phyloP scores from a whole-genome alignment of 2,888 invertebrate genomes.

The Drosophila anceps region DNA sequence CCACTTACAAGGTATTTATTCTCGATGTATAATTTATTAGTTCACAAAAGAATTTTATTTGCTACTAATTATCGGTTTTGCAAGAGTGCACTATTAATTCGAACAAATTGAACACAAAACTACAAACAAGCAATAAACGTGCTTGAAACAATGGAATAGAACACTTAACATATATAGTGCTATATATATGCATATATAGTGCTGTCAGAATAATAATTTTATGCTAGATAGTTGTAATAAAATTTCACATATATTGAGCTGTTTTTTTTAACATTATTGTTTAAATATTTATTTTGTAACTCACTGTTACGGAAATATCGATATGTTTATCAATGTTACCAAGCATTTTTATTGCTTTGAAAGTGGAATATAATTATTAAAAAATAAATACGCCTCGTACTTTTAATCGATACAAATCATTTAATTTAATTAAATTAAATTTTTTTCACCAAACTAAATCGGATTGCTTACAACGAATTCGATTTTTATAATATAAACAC shows the following conservation, averaged over 20 bases:
- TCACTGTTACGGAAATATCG: too few species aligned
- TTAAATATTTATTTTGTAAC: too few species aligned
- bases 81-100: not conserved
- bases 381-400: too few species aligned
- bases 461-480: not conserved
- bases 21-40: conserved; percentile 28
- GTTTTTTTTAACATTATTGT: too few species aligned
- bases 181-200: too few species aligned
- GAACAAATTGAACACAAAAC: not conserved
- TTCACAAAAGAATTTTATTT: conserved; percentile 22
- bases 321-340: too few species aligned
- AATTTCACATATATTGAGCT: too few species aligned
- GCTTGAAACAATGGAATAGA: conserved; percentile 1
- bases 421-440: not conserved
- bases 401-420: too few species aligned
- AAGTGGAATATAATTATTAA: not conserved
- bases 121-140: not conserved
- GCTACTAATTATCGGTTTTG: conserved; percentile 12
- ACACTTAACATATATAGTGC: too few species aligned
- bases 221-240: too few species aligned
- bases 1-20: conserved; percentile 29
- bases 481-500: not conserved
- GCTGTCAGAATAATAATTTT: not conserved
- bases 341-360: not conserved
- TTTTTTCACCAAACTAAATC: not conserved